Conservation (phyloP, 2,113 vertebrate genomes). For the Phaethon lepturus region DNA sequence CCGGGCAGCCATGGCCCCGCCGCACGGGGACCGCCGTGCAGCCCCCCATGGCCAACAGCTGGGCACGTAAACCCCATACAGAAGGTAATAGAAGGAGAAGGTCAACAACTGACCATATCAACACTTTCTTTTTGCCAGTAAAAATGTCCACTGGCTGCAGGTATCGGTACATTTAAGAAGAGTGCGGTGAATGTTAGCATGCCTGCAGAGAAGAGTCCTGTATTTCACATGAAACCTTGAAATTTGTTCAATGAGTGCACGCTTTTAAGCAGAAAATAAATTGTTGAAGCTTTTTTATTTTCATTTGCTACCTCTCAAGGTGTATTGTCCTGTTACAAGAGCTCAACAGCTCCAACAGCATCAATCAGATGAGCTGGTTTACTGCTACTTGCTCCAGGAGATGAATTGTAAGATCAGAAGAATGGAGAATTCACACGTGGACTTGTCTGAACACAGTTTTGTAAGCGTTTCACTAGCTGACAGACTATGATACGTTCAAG, state of each 20-base stretch:
- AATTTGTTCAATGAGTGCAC: not conserved
- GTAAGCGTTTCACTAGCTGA: not conserved
- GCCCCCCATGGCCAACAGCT: fast-evolving
- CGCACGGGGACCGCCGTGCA: fast-evolving
- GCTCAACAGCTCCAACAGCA: not conserved
- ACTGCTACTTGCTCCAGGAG: not conserved
- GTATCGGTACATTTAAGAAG: not conserved
- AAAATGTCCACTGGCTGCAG: not conserved
- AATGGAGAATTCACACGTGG: not conserved
- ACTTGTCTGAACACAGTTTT: not conserved
- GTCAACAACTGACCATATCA: not conserved
- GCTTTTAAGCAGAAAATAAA: not conserved
- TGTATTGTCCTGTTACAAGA: not conserved
- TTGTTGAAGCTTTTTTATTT: not conserved
- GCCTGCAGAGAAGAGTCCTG: not conserved
- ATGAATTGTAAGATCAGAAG: not conserved
- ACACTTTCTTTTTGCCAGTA: not conserved
- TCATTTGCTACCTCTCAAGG: not conserved
- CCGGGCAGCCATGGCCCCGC: too few species aligned
- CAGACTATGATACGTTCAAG: not conserved
- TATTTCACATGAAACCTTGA: not conserved
- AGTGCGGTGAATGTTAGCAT: not conserved
- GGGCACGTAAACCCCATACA: fast-evolving
- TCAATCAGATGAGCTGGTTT: not conserved
- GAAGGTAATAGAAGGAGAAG: not conserved